phyloP scores from a whole-genome alignment of 2,797 vertebrate genomes.

The Gallinago stenura region DNA sequence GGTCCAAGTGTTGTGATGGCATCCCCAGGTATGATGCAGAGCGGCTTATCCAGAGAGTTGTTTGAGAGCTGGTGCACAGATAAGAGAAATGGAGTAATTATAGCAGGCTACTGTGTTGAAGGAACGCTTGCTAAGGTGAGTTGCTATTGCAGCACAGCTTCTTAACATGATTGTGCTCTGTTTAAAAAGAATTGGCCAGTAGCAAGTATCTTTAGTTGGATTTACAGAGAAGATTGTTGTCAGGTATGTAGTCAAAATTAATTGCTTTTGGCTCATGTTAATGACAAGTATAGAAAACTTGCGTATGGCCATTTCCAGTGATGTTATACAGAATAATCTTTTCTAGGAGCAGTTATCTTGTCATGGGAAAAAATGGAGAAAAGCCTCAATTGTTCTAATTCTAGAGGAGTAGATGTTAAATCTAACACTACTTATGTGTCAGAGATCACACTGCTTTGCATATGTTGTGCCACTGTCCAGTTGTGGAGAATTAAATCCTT shows the following conservation, averaged over 20 bases:
- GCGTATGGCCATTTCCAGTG: neutral
- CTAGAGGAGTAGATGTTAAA: neutral
- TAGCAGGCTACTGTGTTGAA: slow-evolving; percentile 96
- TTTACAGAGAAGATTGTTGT: neutral
- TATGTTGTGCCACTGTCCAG: neutral
- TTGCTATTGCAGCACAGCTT: neutral
- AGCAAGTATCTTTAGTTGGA: neutral
- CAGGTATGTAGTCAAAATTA: neutral
- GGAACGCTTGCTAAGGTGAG: slow-evolving; percentile 95
- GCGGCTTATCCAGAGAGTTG: slow-evolving; percentile 93
- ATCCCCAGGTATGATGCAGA: slow-evolving; percentile 98
- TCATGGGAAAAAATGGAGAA: neutral
- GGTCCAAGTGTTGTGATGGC: slow-evolving; percentile 97
- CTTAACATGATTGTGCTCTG: neutral
- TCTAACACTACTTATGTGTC: neutral
- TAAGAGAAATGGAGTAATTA: slow-evolving; percentile 97
- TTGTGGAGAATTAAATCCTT: neutral
- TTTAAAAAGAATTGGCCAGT: neutral
- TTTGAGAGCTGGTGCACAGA: slow-evolving; percentile 99
- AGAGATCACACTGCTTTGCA: neutral
- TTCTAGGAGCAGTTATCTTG: neutral
- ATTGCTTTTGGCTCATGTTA: neutral
- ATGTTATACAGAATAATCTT: neutral
- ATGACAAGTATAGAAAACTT: neutral
- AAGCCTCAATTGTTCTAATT: too few relatives aligned